Conservation (phyloP, 1,140 invertebrate species). For the Zaprionus vittiger region DNA sequence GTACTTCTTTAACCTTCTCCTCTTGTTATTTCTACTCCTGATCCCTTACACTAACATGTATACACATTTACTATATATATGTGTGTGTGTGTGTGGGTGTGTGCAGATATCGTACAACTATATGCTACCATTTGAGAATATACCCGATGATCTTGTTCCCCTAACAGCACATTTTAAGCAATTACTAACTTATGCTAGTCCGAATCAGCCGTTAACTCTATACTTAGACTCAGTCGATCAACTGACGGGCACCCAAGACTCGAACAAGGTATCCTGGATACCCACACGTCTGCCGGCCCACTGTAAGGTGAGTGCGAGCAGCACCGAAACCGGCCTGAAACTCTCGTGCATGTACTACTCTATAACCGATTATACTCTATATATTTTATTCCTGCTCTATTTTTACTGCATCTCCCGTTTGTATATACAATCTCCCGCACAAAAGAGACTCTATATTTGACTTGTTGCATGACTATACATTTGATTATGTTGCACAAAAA, state of each 20-base stretch:
- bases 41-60: background rate
- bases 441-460: background rate
- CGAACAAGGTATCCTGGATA: constrained; percentile 98
- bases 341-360: constrained; percentile 9
- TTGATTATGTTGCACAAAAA: constrained; percentile 14
- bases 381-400: background rate
- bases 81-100: constrained; percentile 7
- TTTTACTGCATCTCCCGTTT: constrained; percentile 33
- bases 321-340: background rate
- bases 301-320: constrained; percentile 91
- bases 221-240: constrained; percentile 98
- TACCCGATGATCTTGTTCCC: constrained; percentile 97
- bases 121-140: constrained; percentile 95
- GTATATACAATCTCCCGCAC: constrained; percentile 37
- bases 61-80: background rate
- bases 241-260: constrained; percentile 96
- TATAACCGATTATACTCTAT: background rate
- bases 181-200: constrained; percentile 92
- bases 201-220: constrained; percentile 93
- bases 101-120: constrained; percentile 97
- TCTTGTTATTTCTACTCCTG: constrained; percentile 24
- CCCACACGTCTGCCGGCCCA: constrained; percentile 94
- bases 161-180: constrained; percentile 98
- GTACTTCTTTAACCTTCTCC: constrained; percentile 15
- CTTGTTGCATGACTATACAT: background rate